A percentile compares a stretch with the other conserved stretches of the same genome.
Conservation (phyloP, 2,888 invertebrate species). For the Pediacus dermestoides region DNA sequence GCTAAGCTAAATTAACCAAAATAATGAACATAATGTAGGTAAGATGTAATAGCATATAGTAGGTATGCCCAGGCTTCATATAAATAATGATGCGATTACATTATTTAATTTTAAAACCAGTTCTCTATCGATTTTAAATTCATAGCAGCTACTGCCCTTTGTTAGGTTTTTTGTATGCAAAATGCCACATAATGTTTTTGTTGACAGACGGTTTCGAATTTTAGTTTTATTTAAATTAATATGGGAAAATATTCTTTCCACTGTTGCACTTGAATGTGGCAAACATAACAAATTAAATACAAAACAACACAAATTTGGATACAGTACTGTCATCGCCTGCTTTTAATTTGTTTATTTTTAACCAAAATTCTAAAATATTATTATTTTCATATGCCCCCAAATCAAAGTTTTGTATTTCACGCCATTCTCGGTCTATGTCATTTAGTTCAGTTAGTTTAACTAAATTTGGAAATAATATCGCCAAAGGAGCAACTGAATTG, state of each 20-base stretch:
- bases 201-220: conserved; percentile 12
- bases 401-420: conserved; percentile 13
- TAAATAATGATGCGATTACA: no score
- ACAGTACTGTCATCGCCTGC: conserved; percentile 9
- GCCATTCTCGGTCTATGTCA: conserved; percentile 10
- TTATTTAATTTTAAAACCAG: no score
- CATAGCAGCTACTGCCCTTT: conserved; percentile 10
- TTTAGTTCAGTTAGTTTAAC: conserved; percentile 10
- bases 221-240: conserved; percentile 12
- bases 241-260: conserved; percentile 14
- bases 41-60: no score
- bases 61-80: no score
- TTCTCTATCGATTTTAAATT: conserved; percentile 9
- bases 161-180: conserved; percentile 10
- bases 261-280: conserved; percentile 11
- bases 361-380: conserved; percentile 10
- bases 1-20: no score
- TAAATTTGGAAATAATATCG: conserved; percentile 12
- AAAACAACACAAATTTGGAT: conserved; percentile 9
- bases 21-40: no score
- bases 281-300: conserved; percentile 12
- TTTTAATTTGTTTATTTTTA: conserved; percentile 11
- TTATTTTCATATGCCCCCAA: conserved; percentile 12
- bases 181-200: conserved; percentile 13
- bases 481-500: background rate